A percentile compares a stretch with the other conserved stretches of the same genome.
Conservation (phyloP, 2,113 vertebrate genomes). For the Nipponia nippon region DNA sequence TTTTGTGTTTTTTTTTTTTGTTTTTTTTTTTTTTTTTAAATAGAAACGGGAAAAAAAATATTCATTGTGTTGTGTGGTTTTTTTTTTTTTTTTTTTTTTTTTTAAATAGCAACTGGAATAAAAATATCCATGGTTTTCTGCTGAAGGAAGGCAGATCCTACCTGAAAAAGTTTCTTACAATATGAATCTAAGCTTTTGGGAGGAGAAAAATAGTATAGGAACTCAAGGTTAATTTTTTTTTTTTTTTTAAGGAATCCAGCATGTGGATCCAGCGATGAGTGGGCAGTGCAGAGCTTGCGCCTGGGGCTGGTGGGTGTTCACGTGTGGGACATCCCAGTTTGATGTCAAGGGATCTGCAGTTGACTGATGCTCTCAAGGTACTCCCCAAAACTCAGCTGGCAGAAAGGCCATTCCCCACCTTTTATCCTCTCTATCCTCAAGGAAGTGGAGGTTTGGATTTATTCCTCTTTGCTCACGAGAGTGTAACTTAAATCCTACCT, state of each 20-base stretch:
- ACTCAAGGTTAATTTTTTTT: background rate
- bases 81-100: too few species aligned
- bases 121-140: background rate
- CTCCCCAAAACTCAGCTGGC: background rate
- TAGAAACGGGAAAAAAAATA: background rate
- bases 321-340: accelerated
- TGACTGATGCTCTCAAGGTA: background rate
- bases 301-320: background rate
- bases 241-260: background rate
- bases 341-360: background rate
- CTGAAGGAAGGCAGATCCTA: background rate
- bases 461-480: background rate
- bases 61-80: too few species aligned
- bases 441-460: background rate
- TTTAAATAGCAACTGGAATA: background rate
- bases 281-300: background rate
- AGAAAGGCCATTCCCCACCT: background rate
- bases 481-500: background rate
- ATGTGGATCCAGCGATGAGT: background rate
- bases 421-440: background rate
- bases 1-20: too few species aligned
- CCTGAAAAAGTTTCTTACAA: background rate
- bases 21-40: background rate
- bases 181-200: background rate
- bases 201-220: background rate